phyloP scores from a whole-genome alignment of 2,797 vertebrate genomes.

The Hozukius guyotensis region DNA sequence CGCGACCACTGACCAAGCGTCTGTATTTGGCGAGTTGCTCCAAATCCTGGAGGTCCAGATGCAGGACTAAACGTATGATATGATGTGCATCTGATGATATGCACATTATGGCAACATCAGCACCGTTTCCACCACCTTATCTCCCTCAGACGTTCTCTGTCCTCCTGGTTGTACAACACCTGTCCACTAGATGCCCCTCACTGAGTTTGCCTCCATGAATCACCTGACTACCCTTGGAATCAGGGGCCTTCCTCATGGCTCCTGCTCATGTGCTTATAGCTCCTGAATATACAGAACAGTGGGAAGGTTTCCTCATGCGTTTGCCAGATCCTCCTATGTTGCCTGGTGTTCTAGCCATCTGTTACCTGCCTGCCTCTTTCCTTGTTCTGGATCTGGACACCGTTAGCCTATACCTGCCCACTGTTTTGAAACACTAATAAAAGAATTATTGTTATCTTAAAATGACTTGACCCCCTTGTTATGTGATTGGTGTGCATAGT shows the following conservation, averaged over 20 bases:
- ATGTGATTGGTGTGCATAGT: not conserved
- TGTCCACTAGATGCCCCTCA: not conserved
- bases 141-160: not conserved
- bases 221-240: not conserved
- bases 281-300: not conserved
- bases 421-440: not conserved
- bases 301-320: not conserved
- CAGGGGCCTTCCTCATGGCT: not conserved
- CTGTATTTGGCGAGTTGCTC: not conserved
- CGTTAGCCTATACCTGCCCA: not conserved
- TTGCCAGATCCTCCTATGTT: not conserved
- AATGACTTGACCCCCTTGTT: not conserved
- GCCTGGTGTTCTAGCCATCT: constrained; percentile 6
- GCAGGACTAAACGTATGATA: not conserved
- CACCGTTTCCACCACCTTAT: not conserved
- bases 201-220: not conserved
- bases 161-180: not conserved
- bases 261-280: not conserved
- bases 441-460: not conserved
- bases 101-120: not conserved
- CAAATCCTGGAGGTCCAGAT: not conserved
- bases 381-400: not conserved
- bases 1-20: not conserved
- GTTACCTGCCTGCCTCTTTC: not conserved
- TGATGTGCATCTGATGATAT: not conserved